Base-by-base conservation (phyloP, 2,113 vertebrate species). In the Strigops habroptila region DNA sequence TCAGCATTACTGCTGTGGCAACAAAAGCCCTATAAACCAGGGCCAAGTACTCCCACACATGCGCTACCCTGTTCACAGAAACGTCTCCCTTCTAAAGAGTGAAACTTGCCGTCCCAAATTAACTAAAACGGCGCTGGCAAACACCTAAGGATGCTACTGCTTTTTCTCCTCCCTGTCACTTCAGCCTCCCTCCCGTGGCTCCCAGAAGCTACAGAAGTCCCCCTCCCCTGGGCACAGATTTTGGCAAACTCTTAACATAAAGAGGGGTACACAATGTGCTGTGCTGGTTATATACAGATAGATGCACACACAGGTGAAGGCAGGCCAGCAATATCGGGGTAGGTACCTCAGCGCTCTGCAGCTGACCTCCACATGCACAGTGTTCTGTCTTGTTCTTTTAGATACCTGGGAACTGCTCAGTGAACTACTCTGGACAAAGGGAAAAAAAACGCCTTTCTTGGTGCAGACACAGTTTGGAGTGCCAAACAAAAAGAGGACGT, bases 11-110 rank as follows among this genome's bases (percentile, higher is more conserved):
- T 69, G 71, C 63, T 95, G 91, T 43, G 64, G 88, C 76, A 95
- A 97, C 88, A 93, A 64, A 94, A 79, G 35, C 67, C 49, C 14
- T 69, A 63, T 59, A 91, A 91, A 91, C 70, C 37, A 33, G 44
- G 17, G 82, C 92, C 92, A 90, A 88, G 53, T 23, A 62, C 94
- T 86, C 94, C 84, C 82, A 95, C 88, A 86, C 12, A 1, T 2
- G 35, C 28, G 17, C 22, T 52, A 24, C 6, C 9, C 59, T 16
- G 9, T 24, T 76, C 52, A 44, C 0, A 69, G 30, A 69, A 85
- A 60, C 39, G 27, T 25, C 57, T 77, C 35, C 48, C 43, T 53
- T 52, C 35, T 57, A 8, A 39, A 1, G 14, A 71, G 62, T 68
- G 64, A 67, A 93, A 64, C 27, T 39, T 9, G 19, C 33, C 71